phyloP scores from a whole-genome alignment of 2,113 vertebrate species.

The Oncorhynchus tshawytscha region DNA sequence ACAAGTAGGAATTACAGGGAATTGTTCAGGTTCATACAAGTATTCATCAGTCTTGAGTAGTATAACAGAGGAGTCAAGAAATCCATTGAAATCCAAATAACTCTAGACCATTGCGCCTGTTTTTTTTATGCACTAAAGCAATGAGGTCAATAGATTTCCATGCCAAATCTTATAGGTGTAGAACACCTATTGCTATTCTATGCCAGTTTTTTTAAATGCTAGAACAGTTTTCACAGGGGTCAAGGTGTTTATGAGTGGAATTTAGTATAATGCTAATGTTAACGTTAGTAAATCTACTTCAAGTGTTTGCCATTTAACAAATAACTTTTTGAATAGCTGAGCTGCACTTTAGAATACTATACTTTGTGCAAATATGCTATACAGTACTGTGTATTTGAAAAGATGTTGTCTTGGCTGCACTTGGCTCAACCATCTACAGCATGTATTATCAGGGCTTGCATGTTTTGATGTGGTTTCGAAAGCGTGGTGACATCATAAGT shows the following conservation, averaged over 20 bases:
- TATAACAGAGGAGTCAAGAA: neutral
- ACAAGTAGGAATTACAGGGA: neutral
- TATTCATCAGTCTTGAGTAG: neutral
- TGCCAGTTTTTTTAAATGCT: neutral
- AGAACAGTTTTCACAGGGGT: neutral
- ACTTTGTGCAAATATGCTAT: too few relatives aligned
- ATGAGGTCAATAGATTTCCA: neutral
- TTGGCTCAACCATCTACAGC: slow-evolving; percentile 8
- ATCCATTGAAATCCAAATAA: slow-evolving; percentile 2
- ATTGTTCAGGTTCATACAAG: neutral
- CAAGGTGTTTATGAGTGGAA: too few relatives aligned
- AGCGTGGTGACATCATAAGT: slow-evolving; percentile 50
- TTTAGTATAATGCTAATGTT: too few relatives aligned
- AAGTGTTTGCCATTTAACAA: too few relatives aligned
- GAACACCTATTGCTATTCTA: neutral
- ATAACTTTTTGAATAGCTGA: too few relatives aligned
- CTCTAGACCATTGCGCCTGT: neutral
- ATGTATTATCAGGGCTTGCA: slow-evolving; percentile 44
- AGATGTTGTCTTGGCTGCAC: too few relatives aligned
- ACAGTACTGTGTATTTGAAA: too few relatives aligned
- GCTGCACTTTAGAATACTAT: too few relatives aligned
- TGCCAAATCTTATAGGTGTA: neutral
- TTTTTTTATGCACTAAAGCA: neutral
- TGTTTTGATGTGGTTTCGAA: slow-evolving; percentile 36
- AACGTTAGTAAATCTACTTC: too few relatives aligned